These are phyloP conservation scores for Drosophila barbarae DNA, from an alignment of 2,888 invertebrate species.

Conservation along the genomic window DNA sequence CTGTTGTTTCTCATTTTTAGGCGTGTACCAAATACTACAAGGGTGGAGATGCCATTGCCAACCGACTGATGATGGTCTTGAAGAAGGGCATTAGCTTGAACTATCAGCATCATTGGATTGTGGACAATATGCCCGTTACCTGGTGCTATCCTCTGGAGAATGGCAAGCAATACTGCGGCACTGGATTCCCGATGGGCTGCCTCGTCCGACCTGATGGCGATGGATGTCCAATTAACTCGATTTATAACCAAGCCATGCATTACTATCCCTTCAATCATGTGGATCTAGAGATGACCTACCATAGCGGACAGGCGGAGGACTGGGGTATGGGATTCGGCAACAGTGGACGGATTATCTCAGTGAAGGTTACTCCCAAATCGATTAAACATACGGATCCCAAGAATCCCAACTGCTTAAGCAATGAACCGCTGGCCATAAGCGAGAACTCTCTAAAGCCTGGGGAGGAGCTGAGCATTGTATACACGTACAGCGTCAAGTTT, in stretches of 20 bases:
- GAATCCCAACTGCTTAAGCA: constrained; percentile 81
- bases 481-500: constrained; percentile 93
- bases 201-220: constrained; percentile 83
- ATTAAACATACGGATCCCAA: constrained; percentile 81
- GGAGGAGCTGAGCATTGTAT: constrained; percentile 84
- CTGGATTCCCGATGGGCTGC: constrained; percentile 99
- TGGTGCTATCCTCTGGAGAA: constrained; percentile 93
- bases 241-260: constrained; percentile 84
- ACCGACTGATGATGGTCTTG: constrained; percentile 88
- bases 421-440: constrained; percentile 86
- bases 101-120: constrained; percentile 99
- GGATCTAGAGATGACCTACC: constrained; percentile 94
- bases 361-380: constrained; percentile 85
- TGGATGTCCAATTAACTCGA: constrained; percentile 82
- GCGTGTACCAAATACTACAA: constrained; percentile 86
- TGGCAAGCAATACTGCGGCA: constrained; percentile 91
- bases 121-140: constrained; percentile 99
- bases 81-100: constrained; percentile 96
- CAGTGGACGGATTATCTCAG: constrained; percentile 92
- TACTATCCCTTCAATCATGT: constrained; percentile 99
- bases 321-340: constrained; percentile 91
- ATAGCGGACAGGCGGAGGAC: constrained; percentile 92
- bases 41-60: constrained; percentile 82
- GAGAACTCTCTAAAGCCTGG: constrained; percentile 81
- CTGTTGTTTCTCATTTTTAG: constrained; percentile 47